These are phyloP conservation scores for Porites lobata DNA, from an alignment of 92 coral and sea anemone genomes.

Conservation along the genomic window DNA sequence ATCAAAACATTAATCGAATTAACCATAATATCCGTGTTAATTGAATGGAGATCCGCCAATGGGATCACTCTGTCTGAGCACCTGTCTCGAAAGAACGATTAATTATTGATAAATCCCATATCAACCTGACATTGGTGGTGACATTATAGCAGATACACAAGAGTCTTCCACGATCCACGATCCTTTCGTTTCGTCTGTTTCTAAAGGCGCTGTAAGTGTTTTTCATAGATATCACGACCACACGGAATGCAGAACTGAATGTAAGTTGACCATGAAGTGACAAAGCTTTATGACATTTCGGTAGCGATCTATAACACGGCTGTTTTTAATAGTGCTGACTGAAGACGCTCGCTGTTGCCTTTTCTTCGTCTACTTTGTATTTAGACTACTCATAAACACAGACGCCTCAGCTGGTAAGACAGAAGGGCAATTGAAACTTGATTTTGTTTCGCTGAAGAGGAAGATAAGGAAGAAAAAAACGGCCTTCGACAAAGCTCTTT, in stretches of 20 bases:
- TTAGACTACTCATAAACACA: neutral
- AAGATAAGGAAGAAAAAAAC: neutral
- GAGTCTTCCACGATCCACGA: neutral
- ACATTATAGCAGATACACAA: neutral
- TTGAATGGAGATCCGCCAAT: slow-evolving; percentile 23
- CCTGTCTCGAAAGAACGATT: slow-evolving; percentile 31
- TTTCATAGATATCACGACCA: neutral
- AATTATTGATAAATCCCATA: slow-evolving; percentile 34
- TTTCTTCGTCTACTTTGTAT: slow-evolving; percentile 8
- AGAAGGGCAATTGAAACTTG: neutral
- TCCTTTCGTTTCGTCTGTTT: neutral
- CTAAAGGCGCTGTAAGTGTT: neutral
- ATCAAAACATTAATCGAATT: neutral
- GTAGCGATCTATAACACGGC: too few relatives aligned
- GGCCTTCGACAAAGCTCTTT: too few relatives aligned
- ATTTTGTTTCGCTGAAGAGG: neutral
- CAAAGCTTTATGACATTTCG: neutral
- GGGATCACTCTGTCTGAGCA: slow-evolving; percentile 3
- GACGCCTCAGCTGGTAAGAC: neutral
- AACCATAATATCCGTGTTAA: neutral
- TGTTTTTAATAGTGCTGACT: too few relatives aligned
- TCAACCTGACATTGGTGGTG: slow-evolving; percentile 16
- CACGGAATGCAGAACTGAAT: neutral
- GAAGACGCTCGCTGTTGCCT: neutral
- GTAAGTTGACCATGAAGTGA: neutral